phyloP scores from a whole-genome alignment of 2,797 vertebrate genomes.

The Aeoliscus strigatus region DNA sequence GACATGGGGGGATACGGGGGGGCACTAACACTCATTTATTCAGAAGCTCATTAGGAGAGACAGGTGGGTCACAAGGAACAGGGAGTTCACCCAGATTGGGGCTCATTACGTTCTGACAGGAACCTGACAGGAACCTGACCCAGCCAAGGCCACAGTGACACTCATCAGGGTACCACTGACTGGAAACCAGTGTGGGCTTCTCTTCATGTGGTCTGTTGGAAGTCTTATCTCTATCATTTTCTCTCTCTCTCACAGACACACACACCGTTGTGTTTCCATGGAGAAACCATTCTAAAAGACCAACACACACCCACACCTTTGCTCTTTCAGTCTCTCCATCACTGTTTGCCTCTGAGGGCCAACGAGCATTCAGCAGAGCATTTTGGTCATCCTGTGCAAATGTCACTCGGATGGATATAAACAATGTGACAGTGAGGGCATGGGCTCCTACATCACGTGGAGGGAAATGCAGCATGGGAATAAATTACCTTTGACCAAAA shows the following conservation, averaged over 20 bases:
- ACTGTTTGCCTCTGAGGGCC: conserved; percentile 34
- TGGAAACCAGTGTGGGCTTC: conserved; percentile 51
- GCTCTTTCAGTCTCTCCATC: conserved; percentile 11
- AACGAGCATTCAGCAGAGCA: conserved; percentile 42
- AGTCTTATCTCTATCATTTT: conserved; percentile 7
- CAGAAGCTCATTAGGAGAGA: conserved; percentile 79
- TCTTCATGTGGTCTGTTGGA: conserved; percentile 28
- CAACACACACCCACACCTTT: conserved; percentile 1
- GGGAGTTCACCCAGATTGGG: conserved; percentile 69
- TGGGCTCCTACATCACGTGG: conserved; percentile 37
- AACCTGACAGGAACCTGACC: conserved; percentile 65
- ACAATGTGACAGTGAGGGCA: conserved; percentile 33
- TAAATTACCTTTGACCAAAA: conserved; percentile 35
- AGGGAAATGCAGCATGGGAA: conserved; percentile 34
- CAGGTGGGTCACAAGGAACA: conserved; percentile 65
- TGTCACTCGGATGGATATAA: conserved; percentile 53
- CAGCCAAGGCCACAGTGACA: conserved; percentile 55
- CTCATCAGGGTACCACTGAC: conserved; percentile 65
- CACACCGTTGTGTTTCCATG: not conserved
- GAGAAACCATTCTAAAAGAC: no score
- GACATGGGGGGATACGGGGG: conserved; percentile 32
- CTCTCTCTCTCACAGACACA: no score
- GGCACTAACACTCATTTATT: conserved; percentile 68
- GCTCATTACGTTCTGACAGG: conserved; percentile 77
- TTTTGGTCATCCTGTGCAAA: conserved; percentile 52